Base-by-base conservation (phyloP, 2,113 vertebrate genomes). In the Leptodactylus fuscus region DNA sequence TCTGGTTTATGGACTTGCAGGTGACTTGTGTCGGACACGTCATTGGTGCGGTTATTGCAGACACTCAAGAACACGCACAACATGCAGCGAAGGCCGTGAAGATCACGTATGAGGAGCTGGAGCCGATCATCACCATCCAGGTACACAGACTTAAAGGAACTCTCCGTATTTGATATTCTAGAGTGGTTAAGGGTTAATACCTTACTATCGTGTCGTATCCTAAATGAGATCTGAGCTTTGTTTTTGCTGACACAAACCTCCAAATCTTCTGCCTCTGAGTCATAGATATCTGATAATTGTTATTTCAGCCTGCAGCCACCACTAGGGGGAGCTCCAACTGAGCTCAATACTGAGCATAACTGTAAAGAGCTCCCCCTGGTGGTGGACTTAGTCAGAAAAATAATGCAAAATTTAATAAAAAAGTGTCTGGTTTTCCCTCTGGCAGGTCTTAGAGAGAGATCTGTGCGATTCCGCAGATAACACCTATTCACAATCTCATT, bases 21-120 rank as follows among this genome's bases (percentile, higher is more conserved):
- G 97, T 99, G 69, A 99, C 97, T 32, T 99, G 97, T 78, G 90
- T 99, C 62, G 98, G 98, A 70, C 97, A 99, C 27, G 92, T 99
- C 88, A 96, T 99, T 0, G 97, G 96, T 0, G 98, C 95, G 0
- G 93, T 98, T 85, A 92, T 99, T 11, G 95, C 98, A 0, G 95
- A 99, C 85, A 98, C 96, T 3, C 95, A 96, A 85, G 92, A 95
- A 51, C 95, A 98, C 8, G 96, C 97, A 27, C 96, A 96, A 87
- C 94, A 94, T 89, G 98, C 97, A 0, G 96, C 96, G 67, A 97
- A 91, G 86, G 93, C 90, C 2, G 94, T 99, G 55, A 97, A 89
- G 91, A 89, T 99, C 80, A 88, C 92, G 46, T 99, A 99, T 16
- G 94, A 98, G 44, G 97, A 97, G n/a, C 93, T 97, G 67, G 91